Evolutionary conservation across 2,888 invertebrate species (phyloP).

Genomic region (Itoplectis maculator): DNA sequence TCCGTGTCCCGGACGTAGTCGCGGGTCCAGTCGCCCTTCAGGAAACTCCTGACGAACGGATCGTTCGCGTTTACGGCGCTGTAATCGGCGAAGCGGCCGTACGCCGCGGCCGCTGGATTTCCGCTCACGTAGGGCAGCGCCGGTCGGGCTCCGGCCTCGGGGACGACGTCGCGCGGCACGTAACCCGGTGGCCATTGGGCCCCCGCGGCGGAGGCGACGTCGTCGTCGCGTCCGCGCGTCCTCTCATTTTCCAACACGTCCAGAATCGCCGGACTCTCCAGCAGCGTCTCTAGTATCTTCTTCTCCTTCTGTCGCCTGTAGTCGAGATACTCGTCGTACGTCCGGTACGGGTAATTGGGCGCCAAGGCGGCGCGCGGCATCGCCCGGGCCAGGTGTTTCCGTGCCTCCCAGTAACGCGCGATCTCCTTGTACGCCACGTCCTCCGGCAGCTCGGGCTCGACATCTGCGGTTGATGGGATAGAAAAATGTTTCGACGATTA

Average conservation of each 20-base stretch:
- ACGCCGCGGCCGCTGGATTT: constrained; percentile 40
- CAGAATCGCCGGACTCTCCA: constrained; percentile 69
- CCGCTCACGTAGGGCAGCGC: constrained; percentile 36
- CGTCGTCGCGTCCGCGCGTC: constrained; percentile 52
- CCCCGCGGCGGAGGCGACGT: too few relatives aligned
- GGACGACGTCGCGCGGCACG: constrained; percentile 35
- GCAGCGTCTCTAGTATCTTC: constrained; percentile 68
- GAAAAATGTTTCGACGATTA: constrained; percentile 15
- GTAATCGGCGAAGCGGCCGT: constrained; percentile 50
- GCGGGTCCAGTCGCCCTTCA: constrained; percentile 46
- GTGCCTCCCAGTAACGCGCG: constrained; percentile 74
- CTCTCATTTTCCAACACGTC: constrained; percentile 71
- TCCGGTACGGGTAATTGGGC: constrained; percentile 56
- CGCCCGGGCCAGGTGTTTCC: constrained; percentile 61
- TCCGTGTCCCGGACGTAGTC: constrained; percentile 31
- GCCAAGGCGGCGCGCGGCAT: constrained; percentile 49
- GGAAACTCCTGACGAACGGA: constrained; percentile 51
- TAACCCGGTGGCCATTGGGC: constrained; percentile 63
- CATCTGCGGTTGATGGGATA: constrained; percentile 76
- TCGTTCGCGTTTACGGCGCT: constrained; percentile 41
- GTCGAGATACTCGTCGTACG: constrained; percentile 68
- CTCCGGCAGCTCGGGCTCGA: constrained; percentile 73
- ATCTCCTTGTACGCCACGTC: constrained; percentile 75
- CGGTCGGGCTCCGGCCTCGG: not conserved
- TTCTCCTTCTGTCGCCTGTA: constrained; percentile 69